These are phyloP conservation scores for Cecropterus lyciades DNA, from an alignment of 1,140 invertebrate genomes.

Conservation along the genomic window DNA sequence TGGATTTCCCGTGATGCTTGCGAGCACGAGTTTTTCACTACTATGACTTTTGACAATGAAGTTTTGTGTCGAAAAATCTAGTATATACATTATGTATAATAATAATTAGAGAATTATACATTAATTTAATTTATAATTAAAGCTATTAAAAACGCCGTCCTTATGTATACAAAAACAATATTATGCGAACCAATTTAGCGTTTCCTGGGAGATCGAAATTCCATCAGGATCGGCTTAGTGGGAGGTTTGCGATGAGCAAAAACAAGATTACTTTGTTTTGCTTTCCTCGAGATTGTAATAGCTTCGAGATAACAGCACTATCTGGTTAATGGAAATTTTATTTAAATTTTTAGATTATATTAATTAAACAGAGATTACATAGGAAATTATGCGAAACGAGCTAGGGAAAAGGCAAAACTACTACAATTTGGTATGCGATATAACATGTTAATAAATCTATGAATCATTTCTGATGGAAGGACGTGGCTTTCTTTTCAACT, in stretches of 20 bases:
- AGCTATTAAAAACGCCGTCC: conserved; percentile 2
- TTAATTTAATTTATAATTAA: neutral
- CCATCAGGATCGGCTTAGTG: conserved; percentile 5
- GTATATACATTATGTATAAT: too few relatives aligned
- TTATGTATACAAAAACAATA: neutral
- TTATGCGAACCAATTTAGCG: conserved; percentile 21
- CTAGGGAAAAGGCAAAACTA: too few relatives aligned
- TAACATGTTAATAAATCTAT: too few relatives aligned
- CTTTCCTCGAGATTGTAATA: conserved; percentile 10
- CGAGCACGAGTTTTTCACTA: too few relatives aligned
- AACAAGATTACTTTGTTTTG: conserved; percentile 23
- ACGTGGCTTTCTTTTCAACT: too few relatives aligned
- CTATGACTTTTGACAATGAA: too few relatives aligned
- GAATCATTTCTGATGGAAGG: too few relatives aligned
- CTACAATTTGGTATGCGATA: too few relatives aligned
- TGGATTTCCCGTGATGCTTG: too few relatives aligned
- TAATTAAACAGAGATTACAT: neutral
- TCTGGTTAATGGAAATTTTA: conserved; percentile 9
- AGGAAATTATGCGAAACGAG: too few relatives aligned
- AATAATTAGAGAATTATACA: too few relatives aligned
- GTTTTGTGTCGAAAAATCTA: too few relatives aligned
- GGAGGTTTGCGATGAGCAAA: conserved; percentile 13
- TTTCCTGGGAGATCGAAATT: conserved; percentile 24
- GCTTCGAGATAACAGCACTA: neutral
- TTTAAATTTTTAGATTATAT: conserved; percentile 15